Conservation (phyloP, 2,113 vertebrate genomes). For the Forbesichthys papilliferus region DNA sequence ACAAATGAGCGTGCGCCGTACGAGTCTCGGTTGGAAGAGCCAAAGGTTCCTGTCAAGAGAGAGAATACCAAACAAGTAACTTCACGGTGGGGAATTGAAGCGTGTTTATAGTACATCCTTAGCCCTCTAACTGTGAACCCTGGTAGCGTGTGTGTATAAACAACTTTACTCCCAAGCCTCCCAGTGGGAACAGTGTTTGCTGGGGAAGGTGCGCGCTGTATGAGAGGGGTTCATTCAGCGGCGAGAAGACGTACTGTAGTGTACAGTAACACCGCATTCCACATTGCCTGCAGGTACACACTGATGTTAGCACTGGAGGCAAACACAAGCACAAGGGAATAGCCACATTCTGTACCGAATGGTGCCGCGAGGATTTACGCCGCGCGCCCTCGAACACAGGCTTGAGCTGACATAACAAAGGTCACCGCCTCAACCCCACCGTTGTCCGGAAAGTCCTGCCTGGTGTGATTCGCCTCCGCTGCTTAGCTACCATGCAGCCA, state of each 20-base stretch:
- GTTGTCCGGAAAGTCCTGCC: neutral
- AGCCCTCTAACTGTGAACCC: conserved; percentile 21
- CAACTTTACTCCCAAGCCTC: conserved; percentile 48
- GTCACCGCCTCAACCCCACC: conserved; percentile 8
- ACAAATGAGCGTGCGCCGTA: conserved; percentile 33
- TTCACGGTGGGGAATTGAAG: conserved; percentile 28
- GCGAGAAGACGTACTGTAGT: conserved; percentile 48
- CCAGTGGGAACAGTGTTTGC: conserved; percentile 57
- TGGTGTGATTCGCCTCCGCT: neutral
- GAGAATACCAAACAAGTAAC: conserved; percentile 25
- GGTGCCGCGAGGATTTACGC: conserved; percentile 29
- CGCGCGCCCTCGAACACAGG: conserved; percentile 1
- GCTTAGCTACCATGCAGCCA: neutral
- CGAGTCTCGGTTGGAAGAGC: conserved; percentile 18
- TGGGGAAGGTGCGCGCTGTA: conserved; percentile 47
- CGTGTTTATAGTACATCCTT: conserved; percentile 21
- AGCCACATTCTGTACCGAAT: conserved; percentile 37
- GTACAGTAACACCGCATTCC: conserved; percentile 52
- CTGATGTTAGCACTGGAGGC: conserved; percentile 32
- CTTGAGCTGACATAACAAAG: conserved; percentile 4
- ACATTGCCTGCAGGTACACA: conserved; percentile 48
- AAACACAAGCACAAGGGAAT: conserved; percentile 25
- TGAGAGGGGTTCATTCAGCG: conserved; percentile 51
- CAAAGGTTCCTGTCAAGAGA: conserved; percentile 14
- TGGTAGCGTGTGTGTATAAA: conserved; percentile 29